Conservation (phyloP, 2,888 invertebrate genomes). For the Parochlus steinenii region DNA sequence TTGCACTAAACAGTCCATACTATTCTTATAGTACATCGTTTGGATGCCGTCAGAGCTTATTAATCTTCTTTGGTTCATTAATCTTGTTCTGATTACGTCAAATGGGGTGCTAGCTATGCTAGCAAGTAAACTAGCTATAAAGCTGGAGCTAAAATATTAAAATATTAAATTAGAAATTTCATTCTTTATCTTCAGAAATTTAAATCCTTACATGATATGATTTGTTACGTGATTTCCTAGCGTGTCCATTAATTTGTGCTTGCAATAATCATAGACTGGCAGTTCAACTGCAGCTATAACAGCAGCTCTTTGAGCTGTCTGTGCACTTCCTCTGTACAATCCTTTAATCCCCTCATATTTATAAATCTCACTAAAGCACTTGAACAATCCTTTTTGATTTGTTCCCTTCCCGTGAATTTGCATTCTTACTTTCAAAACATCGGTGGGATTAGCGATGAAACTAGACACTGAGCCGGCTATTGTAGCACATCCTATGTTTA, state of each 20-base stretch:
- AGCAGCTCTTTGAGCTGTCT: conserved; percentile 85
- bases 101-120: conserved; percentile 89
- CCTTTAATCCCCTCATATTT: conserved; percentile 68
- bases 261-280: conserved; percentile 83
- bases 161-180: conserved; percentile 5
- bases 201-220: conserved; percentile 75
- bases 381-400: conserved; percentile 41
- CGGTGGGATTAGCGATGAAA: conserved; percentile 92
- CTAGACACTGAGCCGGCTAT: conserved; percentile 79
- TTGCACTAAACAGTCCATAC: conserved; percentile 31
- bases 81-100: conserved; percentile 79
- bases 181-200: background rate
- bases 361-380: conserved; percentile 73
- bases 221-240: conserved; percentile 68
- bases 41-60: conserved; percentile 30
- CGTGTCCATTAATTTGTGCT: conserved; percentile 48
- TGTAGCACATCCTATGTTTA: conserved; percentile 67
- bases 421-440: conserved; percentile 91
- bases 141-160: conserved; percentile 53
- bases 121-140: conserved; percentile 80
- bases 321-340: conserved; percentile 67
- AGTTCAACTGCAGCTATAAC: conserved; percentile 87
- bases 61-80: conserved; percentile 79
- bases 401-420: conserved; percentile 48
- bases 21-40: conserved; percentile 15